A percentile compares a stretch with the other conserved stretches of the same genome.
phyloP scores from a whole-genome alignment of 2,888 invertebrate species.

The Clanis bilineata region DNA sequence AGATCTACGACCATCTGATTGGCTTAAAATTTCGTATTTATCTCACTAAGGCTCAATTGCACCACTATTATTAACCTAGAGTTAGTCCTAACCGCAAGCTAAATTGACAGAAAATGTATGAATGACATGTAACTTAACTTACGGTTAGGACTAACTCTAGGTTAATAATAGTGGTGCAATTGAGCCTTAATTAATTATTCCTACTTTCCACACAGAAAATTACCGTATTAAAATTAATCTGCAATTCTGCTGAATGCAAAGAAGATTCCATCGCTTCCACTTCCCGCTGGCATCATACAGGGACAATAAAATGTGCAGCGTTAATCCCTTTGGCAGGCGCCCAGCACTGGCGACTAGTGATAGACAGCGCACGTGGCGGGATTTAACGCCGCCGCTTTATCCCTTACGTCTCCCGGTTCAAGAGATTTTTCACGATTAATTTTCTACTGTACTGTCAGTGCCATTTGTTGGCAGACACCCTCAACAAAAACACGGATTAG shows the following conservation, averaged over 20 bases:
- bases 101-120: no score
- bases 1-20: no score
- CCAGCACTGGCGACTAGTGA: conserved; percentile 76
- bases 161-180: no score
- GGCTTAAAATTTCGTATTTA: no score
- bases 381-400: conserved; percentile 63
- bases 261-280: background rate
- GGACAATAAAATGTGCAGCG: conserved; percentile 12
- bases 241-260: background rate
- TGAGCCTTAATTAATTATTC: no score
- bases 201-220: background rate
- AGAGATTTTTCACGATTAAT: conserved; percentile 80
- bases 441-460: conserved; percentile 73
- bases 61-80: no score
- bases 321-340: conserved; percentile 54
- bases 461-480: conserved; percentile 76
- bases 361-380: conserved; percentile 75
- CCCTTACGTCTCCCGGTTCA: conserved; percentile 49
- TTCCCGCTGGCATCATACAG: conserved; percentile 11
- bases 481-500: conserved; percentile 78
- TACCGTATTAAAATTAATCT: background rate
- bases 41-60: no score
- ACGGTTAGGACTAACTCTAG: no score
- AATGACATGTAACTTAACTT: no score
- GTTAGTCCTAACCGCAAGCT: no score